Conservation (phyloP, 2,888 invertebrate species). For the Drosophila borealis region DNA sequence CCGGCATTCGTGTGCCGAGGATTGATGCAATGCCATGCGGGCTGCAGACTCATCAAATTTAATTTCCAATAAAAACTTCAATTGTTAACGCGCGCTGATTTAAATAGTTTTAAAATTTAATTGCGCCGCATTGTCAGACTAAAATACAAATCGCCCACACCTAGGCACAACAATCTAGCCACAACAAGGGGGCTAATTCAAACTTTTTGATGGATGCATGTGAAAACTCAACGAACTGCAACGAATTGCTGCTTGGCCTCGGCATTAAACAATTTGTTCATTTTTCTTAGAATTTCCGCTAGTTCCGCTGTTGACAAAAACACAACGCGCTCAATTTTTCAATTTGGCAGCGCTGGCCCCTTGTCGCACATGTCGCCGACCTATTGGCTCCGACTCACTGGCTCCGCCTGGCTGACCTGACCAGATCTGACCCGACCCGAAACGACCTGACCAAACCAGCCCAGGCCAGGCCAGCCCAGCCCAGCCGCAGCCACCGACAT, state of each 20-base stretch:
- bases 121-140: conserved; percentile 50
- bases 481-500: conserved; percentile 25
- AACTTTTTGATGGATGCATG: conserved; percentile 14
- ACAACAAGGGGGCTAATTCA: conserved; percentile 1
- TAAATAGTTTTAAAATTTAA: conserved; percentile 72
- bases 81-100: conserved; percentile 68
- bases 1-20: conserved; percentile 14
- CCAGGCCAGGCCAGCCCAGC: neutral
- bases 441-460: conserved; percentile 24
- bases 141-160: conserved; percentile 70
- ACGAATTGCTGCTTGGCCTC: conserved; percentile 61
- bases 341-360: conserved; percentile 48
- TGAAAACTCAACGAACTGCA: conserved; percentile 71
- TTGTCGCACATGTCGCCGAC: conserved; percentile 35
- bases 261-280: conserved; percentile 48
- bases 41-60: conserved; percentile 53
- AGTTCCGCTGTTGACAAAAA: conserved; percentile 70
- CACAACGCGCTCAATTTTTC: conserved; percentile 78
- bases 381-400: conserved; percentile 56
- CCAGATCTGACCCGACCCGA: conserved; percentile 27
- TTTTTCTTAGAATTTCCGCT: conserved; percentile 70
- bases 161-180: conserved; percentile 2
- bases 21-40: conserved; percentile 33
- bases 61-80: conserved; percentile 65
- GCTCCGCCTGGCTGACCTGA: conserved; percentile 71